Percentiles rank a stretch among this genome's conserved stretches.
Conservation (phyloP, 2,113 vertebrate genomes). For the Mus spicilegus region DNA sequence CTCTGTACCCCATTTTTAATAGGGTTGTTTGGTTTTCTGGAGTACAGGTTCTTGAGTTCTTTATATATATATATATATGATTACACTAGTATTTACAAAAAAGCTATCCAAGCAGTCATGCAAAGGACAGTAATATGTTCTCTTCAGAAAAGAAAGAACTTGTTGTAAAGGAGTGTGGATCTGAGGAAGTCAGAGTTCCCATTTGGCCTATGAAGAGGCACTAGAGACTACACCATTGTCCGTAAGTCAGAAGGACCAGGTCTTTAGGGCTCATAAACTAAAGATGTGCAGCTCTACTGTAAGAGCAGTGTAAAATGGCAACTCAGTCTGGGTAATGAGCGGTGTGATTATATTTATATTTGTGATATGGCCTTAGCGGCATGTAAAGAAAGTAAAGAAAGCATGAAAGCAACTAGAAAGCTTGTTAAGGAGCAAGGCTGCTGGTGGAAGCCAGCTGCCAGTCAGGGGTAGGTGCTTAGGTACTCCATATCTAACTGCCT, state of each 20-base stretch:
- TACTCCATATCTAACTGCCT: neutral
- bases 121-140: constrained; percentile 21
- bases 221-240: neutral
- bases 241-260: neutral
- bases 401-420: neutral
- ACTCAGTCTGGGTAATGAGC: neutral
- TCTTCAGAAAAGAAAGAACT: neutral
- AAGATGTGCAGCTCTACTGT: neutral
- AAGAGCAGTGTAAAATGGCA: constrained; percentile 4
- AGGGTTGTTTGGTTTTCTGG: no score
- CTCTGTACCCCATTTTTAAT: no score
- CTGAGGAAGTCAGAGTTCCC: neutral
- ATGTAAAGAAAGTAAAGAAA: neutral
- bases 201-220: neutral
- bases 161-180: neutral
- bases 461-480: neutral
- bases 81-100: neutral
- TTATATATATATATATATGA: neutral
- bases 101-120: neutral
- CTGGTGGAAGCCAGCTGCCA: neutral
- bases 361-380: constrained; percentile 20
- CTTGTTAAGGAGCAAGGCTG: neutral
- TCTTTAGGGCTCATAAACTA: neutral
- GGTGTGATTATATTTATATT: neutral
- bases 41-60: no score